phyloP scores from a whole-genome alignment of 2,797 vertebrate genomes.

The Poecilia picta region DNA sequence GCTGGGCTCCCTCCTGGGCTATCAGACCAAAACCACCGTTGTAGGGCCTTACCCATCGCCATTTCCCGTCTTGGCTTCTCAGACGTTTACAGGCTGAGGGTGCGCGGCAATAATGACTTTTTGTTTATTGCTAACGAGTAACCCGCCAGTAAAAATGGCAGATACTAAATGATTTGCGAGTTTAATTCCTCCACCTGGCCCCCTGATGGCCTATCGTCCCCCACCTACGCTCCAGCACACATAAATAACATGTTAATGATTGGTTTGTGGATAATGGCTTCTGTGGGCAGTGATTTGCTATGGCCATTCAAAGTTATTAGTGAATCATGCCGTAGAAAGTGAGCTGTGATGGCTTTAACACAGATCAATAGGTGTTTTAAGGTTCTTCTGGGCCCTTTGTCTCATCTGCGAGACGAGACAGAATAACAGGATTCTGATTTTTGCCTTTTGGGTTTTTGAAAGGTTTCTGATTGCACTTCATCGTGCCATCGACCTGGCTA shows the following conservation, averaged over 20 bases:
- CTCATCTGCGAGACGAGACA: slow-evolving; percentile 16
- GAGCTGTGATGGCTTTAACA: slow-evolving; percentile 26
- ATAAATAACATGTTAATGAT: slow-evolving; percentile 69
- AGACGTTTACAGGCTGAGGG: slow-evolving; percentile 69
- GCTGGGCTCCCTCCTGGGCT: slow-evolving; percentile 61
- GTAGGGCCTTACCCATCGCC: slow-evolving; percentile 63
- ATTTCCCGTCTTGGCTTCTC: slow-evolving; percentile 62
- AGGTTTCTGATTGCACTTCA: slow-evolving; percentile 40
- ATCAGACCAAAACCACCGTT: slow-evolving; percentile 62
- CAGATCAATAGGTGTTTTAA: slow-evolving; percentile 40
- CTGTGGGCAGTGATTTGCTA: slow-evolving; percentile 51
- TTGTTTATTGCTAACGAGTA: slow-evolving; percentile 74
- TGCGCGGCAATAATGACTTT: slow-evolving; percentile 67
- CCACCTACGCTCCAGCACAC: slow-evolving; percentile 47
- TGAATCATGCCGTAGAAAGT: slow-evolving; percentile 33
- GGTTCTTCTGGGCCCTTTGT: slow-evolving; percentile 23
- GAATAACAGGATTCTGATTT: slow-evolving; percentile 28
- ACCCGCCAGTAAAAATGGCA: slow-evolving; percentile 62
- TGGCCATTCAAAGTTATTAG: slow-evolving; percentile 52
- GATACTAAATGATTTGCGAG: slow-evolving; percentile 70
- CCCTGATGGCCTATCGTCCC: slow-evolving; percentile 59
- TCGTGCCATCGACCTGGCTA: slow-evolving; percentile 16
- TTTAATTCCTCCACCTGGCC: slow-evolving; percentile 73
- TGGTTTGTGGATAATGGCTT: slow-evolving; percentile 38
- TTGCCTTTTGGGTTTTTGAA: slow-evolving; percentile 16